These are phyloP conservation scores for Xiphophorus maculatus DNA, from an alignment of 2,113 vertebrate species.

Conservation along the genomic window DNA sequence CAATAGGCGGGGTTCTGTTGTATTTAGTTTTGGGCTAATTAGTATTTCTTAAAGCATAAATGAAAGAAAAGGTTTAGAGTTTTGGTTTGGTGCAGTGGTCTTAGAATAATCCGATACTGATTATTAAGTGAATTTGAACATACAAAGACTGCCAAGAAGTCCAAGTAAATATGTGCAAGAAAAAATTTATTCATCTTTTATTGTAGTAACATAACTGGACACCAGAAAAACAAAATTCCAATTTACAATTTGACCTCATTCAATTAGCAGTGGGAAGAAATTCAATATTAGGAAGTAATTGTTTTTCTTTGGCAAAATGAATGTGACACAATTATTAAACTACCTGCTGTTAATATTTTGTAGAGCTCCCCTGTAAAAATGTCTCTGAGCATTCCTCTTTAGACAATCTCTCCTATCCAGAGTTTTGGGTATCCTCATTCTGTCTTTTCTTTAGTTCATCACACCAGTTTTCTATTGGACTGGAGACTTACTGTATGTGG, in stretches of 20 bases:
- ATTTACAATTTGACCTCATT: not conserved
- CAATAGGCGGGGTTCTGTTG: too few species aligned
- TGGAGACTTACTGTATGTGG: not conserved
- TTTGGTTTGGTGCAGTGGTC: not conserved
- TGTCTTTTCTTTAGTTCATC: not conserved
- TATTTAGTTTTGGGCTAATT: not conserved
- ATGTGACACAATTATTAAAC: not conserved
- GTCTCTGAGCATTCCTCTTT: not conserved
- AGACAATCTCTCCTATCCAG: not conserved
- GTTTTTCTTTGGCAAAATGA: not conserved
- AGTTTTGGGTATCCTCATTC: not conserved
- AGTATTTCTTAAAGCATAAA: not conserved
- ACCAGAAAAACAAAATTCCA: not conserved
- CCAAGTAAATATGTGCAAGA: too few species aligned
- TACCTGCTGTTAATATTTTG: not conserved
- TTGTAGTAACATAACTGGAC: not conserved
- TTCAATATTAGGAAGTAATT: not conserved
- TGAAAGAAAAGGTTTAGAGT: not conserved
- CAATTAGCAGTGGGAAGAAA: not conserved
- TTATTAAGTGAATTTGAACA: not conserved
- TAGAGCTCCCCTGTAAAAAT: not conserved
- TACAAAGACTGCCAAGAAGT: not conserved
- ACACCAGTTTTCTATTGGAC: not conserved
- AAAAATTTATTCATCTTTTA: too few species aligned
- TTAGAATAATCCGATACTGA: not conserved